A percentile compares a stretch with the other conserved stretches of the same genome.
Conservation (phyloP, 2,888 invertebrate species). For the Slavum lentiscoides region DNA sequence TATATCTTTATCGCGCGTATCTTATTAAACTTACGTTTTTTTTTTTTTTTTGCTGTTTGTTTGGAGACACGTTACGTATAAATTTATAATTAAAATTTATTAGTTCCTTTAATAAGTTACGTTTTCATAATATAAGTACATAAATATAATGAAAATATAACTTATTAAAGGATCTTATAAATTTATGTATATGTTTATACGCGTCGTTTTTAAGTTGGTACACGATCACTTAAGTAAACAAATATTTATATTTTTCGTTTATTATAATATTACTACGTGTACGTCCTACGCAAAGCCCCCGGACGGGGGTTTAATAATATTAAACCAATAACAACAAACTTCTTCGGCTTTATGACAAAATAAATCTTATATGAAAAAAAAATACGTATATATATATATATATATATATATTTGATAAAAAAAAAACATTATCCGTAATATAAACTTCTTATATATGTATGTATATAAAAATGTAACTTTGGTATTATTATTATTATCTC, state of each 20-base stretch:
- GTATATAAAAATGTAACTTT: constrained; percentile 13
- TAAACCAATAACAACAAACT: constrained; percentile 15
- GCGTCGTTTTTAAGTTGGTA: not conserved
- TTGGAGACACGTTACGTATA: not conserved
- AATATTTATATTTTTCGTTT: constrained; percentile 13
- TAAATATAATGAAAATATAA: not conserved
- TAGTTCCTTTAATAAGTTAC: too few species aligned
- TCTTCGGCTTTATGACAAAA: constrained; percentile 23
- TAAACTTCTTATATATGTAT: constrained; percentile 33
- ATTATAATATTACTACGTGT: not conserved
- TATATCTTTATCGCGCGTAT: too few species aligned
- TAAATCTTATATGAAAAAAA: constrained; percentile 20
- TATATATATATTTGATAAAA: not conserved
- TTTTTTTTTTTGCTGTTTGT: not conserved
- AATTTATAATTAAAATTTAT: too few species aligned
- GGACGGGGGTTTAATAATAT: constrained; percentile 1
- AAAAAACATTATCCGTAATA: constrained; percentile 27
- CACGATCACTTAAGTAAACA: constrained; percentile 7
- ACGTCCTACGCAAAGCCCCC: not conserved
- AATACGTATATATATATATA: not conserved
- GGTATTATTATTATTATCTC: constrained; percentile 33
- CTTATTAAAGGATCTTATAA: not conserved
- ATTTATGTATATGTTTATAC: not conserved
- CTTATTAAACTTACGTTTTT: too few species aligned
- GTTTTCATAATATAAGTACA: not conserved